Base-by-base conservation (phyloP, 2,113 vertebrate genomes). In the Rhinichthys klamathensis region DNA sequence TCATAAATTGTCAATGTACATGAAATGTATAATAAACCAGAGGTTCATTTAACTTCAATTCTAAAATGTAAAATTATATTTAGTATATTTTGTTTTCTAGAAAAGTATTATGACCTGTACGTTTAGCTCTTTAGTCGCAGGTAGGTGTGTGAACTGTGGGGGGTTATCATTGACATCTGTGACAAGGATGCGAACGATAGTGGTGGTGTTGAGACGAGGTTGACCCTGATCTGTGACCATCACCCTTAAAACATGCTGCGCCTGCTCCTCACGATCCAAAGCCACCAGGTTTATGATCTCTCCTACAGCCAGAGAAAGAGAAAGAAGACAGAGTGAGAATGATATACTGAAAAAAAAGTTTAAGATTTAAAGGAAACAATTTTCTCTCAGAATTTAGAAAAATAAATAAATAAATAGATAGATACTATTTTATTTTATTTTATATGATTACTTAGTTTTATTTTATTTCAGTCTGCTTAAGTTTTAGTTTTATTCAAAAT, bases 271-370 rank as follows among this genome's bases (percentile, higher is more conserved):
- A 0, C 89, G 93, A 85, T 99, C 97, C 84, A 99, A 80, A 0
- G 95, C 95, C 77, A 93, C 93, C 95, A 96, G 96, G 87, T 94
- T 97, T 83, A 97, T 92, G 46, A 99, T 93, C 90, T 98, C 97
- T 60, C 98, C 98, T 99, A 91, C 0, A 1, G 3, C 80, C 76
- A 27, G 44, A 58, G 46, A 35, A 18, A 27, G 51, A 60, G 54
- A 35, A 16, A 65, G 56, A 35, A 8, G 41, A 73, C 35, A 69
- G 16, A 56, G 18, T 56, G 18, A 51, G 15, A n/a, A 32, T 25
- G 63, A 67, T 67, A 25, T 23, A 30, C n/a, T 67, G 27, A 11
- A 23, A 56, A 21, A 56, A 21, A 56, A 6, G 54, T 56, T 21
- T 8, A 56, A 56, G 6, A 6, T 56, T 56, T 9, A 56, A 18